Percentiles rank a stretch among this genome's conserved stretches.
phyloP scores from a whole-genome alignment of 2,888 invertebrate species.

The Tachina grossa region DNA sequence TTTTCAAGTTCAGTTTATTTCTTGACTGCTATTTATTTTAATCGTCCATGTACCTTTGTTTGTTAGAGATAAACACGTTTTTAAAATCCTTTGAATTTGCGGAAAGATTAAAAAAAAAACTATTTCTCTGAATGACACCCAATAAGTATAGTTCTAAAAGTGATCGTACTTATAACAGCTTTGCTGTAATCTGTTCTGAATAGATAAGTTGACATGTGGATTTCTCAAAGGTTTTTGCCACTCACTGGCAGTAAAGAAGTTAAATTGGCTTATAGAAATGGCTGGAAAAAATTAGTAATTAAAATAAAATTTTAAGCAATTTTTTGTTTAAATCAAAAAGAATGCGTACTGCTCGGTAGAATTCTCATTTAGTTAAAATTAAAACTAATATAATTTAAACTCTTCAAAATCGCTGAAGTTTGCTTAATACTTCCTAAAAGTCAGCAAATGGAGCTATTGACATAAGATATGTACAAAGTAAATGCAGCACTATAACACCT shows the following conservation, averaged over 20 bases:
- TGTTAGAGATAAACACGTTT: neutral
- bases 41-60: conserved; percentile 23
- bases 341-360: no score
- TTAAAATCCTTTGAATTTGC: neutral
- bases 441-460: no score
- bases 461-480: no score
- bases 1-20: neutral
- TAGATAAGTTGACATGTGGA: neutral
- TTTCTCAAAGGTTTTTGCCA: neutral
- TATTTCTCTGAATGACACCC: neutral
- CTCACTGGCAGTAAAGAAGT: neutral
- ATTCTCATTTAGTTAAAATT: no score
- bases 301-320: no score
- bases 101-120: neutral
- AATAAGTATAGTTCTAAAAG: conserved; percentile 5
- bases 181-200: neutral
- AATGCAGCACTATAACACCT: no score
- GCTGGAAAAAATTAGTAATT: no score
- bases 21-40: conserved; percentile 7
- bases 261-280: no score
- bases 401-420: no score
- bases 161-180: conserved; percentile 30
- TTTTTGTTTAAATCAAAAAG: no score
- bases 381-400: no score
- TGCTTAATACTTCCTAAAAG: no score